A percentile compares a stretch with the other conserved stretches of the same genome.
These are phyloP conservation scores for Scaptodrosophila latifasciaeformis DNA, from an alignment of 2,888 invertebrate genomes.

Conservation along the genomic window DNA sequence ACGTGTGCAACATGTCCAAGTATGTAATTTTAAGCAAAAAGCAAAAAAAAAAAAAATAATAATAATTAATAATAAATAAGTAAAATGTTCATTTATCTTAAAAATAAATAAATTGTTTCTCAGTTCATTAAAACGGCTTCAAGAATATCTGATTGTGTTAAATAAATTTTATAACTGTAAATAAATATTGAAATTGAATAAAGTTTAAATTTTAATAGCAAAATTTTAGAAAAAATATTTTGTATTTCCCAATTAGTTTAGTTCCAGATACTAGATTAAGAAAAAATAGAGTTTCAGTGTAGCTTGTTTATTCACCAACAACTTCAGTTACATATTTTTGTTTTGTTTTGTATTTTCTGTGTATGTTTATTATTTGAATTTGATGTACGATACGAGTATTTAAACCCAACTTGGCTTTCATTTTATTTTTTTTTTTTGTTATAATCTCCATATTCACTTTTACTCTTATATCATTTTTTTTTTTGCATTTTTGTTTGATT, in stretches of 20 bases:
- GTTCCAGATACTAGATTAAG: not conserved
- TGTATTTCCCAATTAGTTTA: not conserved
- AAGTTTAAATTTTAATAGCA: not conserved
- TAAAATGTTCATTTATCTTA: no score
- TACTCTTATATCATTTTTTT: not conserved
- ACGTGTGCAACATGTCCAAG: no score
- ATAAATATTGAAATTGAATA: conserved; percentile 1
- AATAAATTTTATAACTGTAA: not conserved
- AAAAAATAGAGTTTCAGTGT: conserved; percentile 29
- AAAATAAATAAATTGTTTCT: no score
- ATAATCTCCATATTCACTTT: not conserved
- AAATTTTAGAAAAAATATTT: no score
- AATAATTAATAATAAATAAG: no score
- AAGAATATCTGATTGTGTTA: no score
- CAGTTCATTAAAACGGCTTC: no score
- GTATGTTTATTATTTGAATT: conserved; percentile 29
- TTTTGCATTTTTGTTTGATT: not conserved
- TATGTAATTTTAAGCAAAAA: no score
- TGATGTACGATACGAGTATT: conserved; percentile 13
- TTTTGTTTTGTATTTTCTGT: conserved; percentile 24
- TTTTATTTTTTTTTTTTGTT: not conserved
- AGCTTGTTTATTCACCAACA: conserved; percentile 67
- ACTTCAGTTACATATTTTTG: conserved; percentile 61
- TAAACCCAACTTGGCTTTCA: not conserved
- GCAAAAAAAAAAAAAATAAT: no score